Percentiles rank a stretch among this genome's conserved stretches.
These are phyloP conservation scores for Melanerpes formicivorus DNA, from an alignment of 2,113 vertebrate genomes.

Conservation along the genomic window DNA sequence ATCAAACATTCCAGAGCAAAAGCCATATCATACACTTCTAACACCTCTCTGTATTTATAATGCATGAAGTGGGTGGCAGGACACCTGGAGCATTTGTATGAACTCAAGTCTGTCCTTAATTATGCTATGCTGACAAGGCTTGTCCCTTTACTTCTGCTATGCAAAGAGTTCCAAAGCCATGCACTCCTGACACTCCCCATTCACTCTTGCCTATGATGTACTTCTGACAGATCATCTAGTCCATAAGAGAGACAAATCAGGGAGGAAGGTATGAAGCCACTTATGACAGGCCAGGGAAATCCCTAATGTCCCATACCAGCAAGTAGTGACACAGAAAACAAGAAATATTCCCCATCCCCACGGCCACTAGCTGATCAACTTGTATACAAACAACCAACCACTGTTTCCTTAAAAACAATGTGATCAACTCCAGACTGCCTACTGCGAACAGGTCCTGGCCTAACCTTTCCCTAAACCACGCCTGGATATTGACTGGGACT, in stretches of 20 bases:
- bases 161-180: background rate
- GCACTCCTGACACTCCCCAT: background rate
- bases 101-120: background rate
- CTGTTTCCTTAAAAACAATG: background rate
- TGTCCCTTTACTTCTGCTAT: background rate
- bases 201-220: background rate
- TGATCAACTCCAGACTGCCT: background rate
- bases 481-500: background rate
- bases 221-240: background rate
- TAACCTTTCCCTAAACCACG: accelerated
- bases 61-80: background rate
- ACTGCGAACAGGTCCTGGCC: background rate
- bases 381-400: background rate
- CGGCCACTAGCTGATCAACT: background rate
- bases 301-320: background rate
- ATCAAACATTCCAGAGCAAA: background rate
- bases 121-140: background rate
- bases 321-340: background rate
- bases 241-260: background rate
- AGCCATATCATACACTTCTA: background rate
- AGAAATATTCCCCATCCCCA: background rate
- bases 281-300: background rate
- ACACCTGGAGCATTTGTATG: background rate
- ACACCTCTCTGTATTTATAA: background rate
- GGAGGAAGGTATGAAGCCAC: background rate